Evolutionary conservation across 2,113 vertebrate genomes (phyloP), one percentile per base, ranked within the genome.

Genomic region (Haplochromis vanheusdeni): DNA sequence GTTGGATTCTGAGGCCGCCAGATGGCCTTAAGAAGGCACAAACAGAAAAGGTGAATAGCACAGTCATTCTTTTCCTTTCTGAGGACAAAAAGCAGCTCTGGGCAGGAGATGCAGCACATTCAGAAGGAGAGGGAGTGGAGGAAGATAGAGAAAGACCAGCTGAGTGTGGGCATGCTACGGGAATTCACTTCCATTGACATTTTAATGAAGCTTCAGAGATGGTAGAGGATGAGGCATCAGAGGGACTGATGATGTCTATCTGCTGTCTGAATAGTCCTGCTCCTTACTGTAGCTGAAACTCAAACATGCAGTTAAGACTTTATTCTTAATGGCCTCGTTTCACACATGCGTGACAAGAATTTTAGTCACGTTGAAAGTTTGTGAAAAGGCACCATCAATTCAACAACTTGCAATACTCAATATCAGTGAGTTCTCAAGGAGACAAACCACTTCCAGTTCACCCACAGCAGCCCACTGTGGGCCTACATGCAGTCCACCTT

Each of bases 71-170:
- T 87, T 84, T 90, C 60, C 58, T 70, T 9, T 40, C 21, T n/a
- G 23, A 9, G 80, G 73, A 90, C 31, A 87, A 90, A 86, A 51
- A 81, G 35, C 91, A 54, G 68, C 68, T 62, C 12, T 1, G 16
- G 83, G 68, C 54, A 55, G 62, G 17, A 60, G 70, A 80, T 49
- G 19, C 49, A 31, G 16, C 3, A 4, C 33, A 26, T 79, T 77
- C 40, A 80, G 68, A 37, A 37, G 62, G 37, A 55, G 31, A 55
- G 40, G 28, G 7, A 54, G 80, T 3, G 58, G 26, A 73, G 81
- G 55, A 80, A 2, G 60, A 77, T 35, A 19, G 79, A 81, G 68
- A 23, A 62, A 40, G 49, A 7, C 2, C 16, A 35, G 58, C 31
- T 17, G 21, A 85, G 55, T 1, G 42, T 21, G 21, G 75, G 42